Base-by-base conservation (phyloP, 2,113 vertebrate genomes). In the Nipponia nippon region DNA sequence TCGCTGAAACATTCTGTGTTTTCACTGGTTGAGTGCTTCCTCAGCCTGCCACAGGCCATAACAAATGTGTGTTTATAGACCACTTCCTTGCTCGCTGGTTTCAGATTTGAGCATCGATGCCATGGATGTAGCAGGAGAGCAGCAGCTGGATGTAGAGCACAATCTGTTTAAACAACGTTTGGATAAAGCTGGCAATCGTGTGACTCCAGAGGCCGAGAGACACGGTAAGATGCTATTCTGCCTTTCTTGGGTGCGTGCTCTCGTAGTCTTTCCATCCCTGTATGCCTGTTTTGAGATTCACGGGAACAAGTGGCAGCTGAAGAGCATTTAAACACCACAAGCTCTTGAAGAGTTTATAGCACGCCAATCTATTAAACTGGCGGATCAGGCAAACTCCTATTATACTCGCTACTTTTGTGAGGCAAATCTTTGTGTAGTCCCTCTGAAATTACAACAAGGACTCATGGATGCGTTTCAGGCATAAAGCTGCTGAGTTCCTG, bases 111-210 rank as follows among this genome's bases (percentile, higher is more conserved):
- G 99, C 93, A 99, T 99, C 15, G 99, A 99, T 94, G 99, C 99
- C 23, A 99, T 99, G 99, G 99, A 99, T 2, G 99, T 99, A 73
- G 99, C 99, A 32, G 99, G 99, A 34, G 99, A 99, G 93, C 99
- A 99, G 98, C 99, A 99, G 97, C 89, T 99, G 84, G 99, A 99
- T 72, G 99, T 99, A 7, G 99, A 99, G 65, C 99, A 99, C 95
- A 99, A 99, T 95, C 98, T 99, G 38, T 99, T 99, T 95, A 99
- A 99, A 84, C 98, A 99, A 40, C 98, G 99, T 32, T 98, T 99
- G 71, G 99, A 99, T 97, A 99, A 99, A 97, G 98, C 99, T 58
- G 98, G 99, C 65, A 98, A 98, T 50, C 97, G 98, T 3, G 99
- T 99, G 96, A 99, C 98, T 79, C 86, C 94, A 9, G 99, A 99